These are phyloP conservation scores for Chloroceryle inda DNA, from an alignment of 2,797 vertebrate species.

Conservation along the genomic window DNA sequence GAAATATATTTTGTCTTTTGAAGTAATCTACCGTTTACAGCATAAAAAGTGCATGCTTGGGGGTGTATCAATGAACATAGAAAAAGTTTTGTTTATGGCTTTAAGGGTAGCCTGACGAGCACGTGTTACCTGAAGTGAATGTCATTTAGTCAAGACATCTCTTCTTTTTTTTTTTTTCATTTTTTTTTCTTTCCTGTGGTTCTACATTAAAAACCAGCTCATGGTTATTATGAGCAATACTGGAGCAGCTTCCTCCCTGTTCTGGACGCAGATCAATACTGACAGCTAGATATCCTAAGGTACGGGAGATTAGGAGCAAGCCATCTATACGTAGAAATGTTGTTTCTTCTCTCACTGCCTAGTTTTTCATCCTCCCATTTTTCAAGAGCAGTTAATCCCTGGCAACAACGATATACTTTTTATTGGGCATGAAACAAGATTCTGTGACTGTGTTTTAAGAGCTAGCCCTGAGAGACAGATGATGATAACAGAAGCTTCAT, in stretches of 20 bases:
- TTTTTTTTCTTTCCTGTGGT: not conserved
- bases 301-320: not conserved
- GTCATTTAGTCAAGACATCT: not conserved
- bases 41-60: not conserved
- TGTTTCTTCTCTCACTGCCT: not conserved
- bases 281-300: not conserved
- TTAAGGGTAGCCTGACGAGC: not conserved
- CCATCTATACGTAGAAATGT: not conserved
- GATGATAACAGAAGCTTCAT: not conserved
- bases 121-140: not conserved
- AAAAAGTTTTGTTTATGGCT: not conserved
- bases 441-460: not conserved
- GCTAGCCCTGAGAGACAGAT: not conserved
- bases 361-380: not conserved
- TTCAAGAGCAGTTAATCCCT: not conserved
- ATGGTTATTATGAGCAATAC: not conserved
- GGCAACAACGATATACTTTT: not conserved
- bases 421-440: not conserved
- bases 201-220: not conserved
- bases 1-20: not conserved
- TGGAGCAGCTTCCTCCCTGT: not conserved
- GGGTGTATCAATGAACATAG: not conserved
- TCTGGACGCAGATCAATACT: not conserved
- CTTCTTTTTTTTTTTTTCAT: not conserved
- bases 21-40: not conserved